Base-by-base conservation (phyloP, 2,888 invertebrate species). In the Pemphredon lugubris region DNA sequence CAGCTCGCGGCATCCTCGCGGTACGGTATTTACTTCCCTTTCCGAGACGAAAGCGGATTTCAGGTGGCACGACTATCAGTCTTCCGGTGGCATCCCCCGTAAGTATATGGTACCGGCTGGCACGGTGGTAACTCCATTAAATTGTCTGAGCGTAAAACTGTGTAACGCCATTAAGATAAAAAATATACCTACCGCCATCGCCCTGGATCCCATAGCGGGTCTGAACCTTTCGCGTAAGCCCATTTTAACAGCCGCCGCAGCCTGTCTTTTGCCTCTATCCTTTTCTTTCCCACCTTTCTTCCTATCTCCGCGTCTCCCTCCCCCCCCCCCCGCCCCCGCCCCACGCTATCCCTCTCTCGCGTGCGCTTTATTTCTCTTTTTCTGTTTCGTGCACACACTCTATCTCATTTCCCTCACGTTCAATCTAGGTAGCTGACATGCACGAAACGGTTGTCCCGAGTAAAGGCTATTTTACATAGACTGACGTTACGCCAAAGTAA, bases 121-220 rank as follows among this genome's bases (percentile, higher is more conserved):
- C 44, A 40, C 39, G 50, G 13, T 45, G 21, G 64, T 64, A 75
- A 74, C 61, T 71, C 69, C 69, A 75, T 77, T 75, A 71, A 65
- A 74, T 70, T 75, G 50, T 58, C 60, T 61, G 67, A 76, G 73
- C 75, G 72, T 74, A 70, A 74, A 78, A 78, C 78, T 76, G 75
- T 82, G 76, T 73, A 76, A 67, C 60, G 55, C 65, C 63, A 66
- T 76, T 76, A 71, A 60, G 75, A 75, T 76, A 80, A 82, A 81
- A 81, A 79, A 72, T 77, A 73, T 71, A 71, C 57, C 54, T 21
- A 34, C 34, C n/a, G 11, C 11, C n/a, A 32, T 20, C 14, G 23
- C 3, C 3, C 47, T 26, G 14, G 30, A 30, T 2, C 14, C 69
- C 59, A 40, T 34, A 42, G 40, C 39, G 54, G 61, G 21, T 30